Percentiles rank a stretch among this genome's conserved stretches.
These are phyloP conservation scores for Hydrolagus affinis DNA, from an alignment of 2,113 vertebrate genomes.

Conservation along the genomic window DNA sequence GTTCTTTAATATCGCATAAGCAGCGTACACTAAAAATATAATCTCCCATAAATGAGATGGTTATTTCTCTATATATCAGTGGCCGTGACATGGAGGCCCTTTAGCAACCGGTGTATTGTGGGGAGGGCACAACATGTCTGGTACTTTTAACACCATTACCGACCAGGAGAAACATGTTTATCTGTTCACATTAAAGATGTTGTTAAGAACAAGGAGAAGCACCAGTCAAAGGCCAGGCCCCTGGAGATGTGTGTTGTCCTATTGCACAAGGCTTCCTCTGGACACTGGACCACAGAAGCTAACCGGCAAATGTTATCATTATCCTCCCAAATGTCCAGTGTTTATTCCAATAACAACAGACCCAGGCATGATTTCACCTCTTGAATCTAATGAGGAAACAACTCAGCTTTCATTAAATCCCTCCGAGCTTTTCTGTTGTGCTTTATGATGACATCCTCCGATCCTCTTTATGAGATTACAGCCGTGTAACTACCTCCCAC, in stretches of 20 bases:
- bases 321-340: conserved; percentile 7
- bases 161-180: no score
- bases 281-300: no score
- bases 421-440: background rate
- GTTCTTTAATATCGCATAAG: no score
- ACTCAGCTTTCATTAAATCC: conserved; percentile 16
- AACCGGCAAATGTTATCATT: conserved; percentile 12
- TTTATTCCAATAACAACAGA: conserved; percentile 29
- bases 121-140: no score
- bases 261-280: no score
- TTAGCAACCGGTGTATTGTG: background rate
- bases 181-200: no score
- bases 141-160: no score
- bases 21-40: background rate
- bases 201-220: no score
- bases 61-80: background rate
- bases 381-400: conserved; percentile 10
- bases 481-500: background rate
- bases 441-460: conserved; percentile 21
- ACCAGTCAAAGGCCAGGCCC: no score
- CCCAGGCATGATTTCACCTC: background rate
- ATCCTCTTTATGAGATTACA: conserved; percentile 20
- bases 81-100: background rate
- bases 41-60: background rate
- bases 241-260: no score